Evolutionary conservation across 2,113 vertebrate species (phyloP), one percentile per base, ranked within the genome.

Genomic region (Alexandromys fortis): DNA sequence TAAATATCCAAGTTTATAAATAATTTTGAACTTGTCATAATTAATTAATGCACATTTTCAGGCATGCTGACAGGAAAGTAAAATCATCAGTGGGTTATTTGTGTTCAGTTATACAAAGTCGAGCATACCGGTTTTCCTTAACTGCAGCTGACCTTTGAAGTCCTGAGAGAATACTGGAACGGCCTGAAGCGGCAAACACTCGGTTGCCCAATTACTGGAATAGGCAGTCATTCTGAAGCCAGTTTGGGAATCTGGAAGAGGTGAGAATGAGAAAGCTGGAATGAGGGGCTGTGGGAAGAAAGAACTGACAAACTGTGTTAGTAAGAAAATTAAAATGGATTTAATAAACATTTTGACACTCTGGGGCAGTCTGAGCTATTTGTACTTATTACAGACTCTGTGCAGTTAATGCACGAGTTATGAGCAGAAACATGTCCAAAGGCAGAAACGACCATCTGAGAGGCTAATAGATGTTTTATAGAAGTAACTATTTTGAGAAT

Each of bases 141-240:
- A 73, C 52, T 94, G 45, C 68, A 33, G 16, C 30, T 96, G 94
- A 96, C 85, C 73, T 94, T 77, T 89, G 77, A 93, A 92, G 52
- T 58, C 52, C 75, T 89, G 38, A 92, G 45, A 85, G 58, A 91
- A 63, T 86, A 63, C 17, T 22, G 2, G 86, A 95, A 68, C 10
- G 68, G 86, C 28, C n/a, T n/a, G 35, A 63, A 65, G 4, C 77
- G 90, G 21, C 70, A 90, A 96, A 86, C 52, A 78, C 6, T 86
- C 94, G 86, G 67, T 92, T 47, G 42, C 55, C 94, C 38, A 91
- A 1, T 95, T 96, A 49, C 73, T 75, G 75, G 81, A 96, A 89
- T 75, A 91, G 65, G 94, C 30, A 86, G 65, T 95, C 30, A 82
- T 89, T 95, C 8, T 78, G 89, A 86, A 72, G 35, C 63, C 61